Base-by-base conservation (phyloP, 2,888 invertebrate species). In the Nephrotoma guestfalica region DNA sequence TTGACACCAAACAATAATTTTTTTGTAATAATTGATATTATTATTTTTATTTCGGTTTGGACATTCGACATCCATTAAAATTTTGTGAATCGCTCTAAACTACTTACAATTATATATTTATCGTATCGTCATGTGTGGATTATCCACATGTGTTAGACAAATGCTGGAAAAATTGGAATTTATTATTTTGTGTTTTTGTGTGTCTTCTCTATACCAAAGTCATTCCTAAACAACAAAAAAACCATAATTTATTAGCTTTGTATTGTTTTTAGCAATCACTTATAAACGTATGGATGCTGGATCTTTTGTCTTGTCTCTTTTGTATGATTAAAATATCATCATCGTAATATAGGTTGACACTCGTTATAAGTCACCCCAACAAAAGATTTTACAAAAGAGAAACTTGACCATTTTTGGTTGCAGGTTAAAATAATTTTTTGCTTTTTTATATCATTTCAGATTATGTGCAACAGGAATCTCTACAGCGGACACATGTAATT, bases 391-490 rank as follows among this genome's bases (percentile, higher is more conserved):
- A 43, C 30, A 41, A 85, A 85, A 85, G 42, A 85, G 41, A 85
- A 85, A 41, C 41, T 11, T 71, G 71, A 71, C 71, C 71, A 30
- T 18, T 51, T 51, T 71, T 71, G 71, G 71, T 30, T 71, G 71
- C 71, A 71, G 71, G 71, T 30, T 71, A 71, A 71, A 7, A 47
- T 30, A 86, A n/a, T 6, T 86, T 47, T 42, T 15, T 86, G 42
- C 86, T 7, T 86, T 87, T 41, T 87, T 83, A 7, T 87, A 30
- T 30, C 30, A 30, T 86, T 87, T 18, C 86, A 88, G 88, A 86
- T 86, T 88, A 87, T 87, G 87, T 84, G 87, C 71, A 41, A 87
- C 87, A 83, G 47, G 87, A 85, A 83, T 87, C 30, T 47, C 87
- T 43, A 87, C 45, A 45, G 47, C 45, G 47, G 86, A 86, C 30